Evolutionary conservation across 2,113 vertebrate species (phyloP), one percentile per base, ranked within the genome.

Genomic region (Herpailurus yagouaroundi): DNA sequence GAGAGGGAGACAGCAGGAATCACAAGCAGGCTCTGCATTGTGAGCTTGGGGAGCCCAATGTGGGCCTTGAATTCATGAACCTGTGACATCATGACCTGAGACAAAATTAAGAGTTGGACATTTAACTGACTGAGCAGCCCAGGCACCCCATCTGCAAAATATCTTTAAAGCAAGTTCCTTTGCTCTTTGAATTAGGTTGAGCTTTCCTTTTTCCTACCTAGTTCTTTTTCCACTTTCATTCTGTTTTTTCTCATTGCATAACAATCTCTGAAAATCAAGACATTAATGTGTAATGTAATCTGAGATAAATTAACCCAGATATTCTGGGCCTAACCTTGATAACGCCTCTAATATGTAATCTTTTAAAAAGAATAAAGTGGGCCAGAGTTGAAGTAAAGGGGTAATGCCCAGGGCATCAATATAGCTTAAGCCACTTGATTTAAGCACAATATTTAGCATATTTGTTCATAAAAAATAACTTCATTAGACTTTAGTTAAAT

Each of bases 211-310:
- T 77, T 90, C 38, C n/a, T 71, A 38, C 15, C 50, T 60, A 71
- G 6, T 90, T 97, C 6, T 64, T 66, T 92, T 94, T 31, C 36
- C 10, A 48, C 0, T 76, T 38, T 36, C 19, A 21, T 95, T 79
- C 36, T 73, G 89, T 92, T 86, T 8, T 12, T 91, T 81, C 23
- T 57, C 60, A 38, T 91, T 16, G 19, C 2, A 68, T 41, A 88
- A 38, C 33, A 82, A 14, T 86, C 12, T 94, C 33, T 88, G 50
- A 91, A 87, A 94, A 93, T 60, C 55, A 93, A 81, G 12, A 94
- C 31, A 55, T 60, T 76, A 64, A 57, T 66, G 21, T 64, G 31
- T 60, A 60, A 60, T 60, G 21, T 60, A 66, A 27, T 63, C 68
- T 79, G 16, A 68, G 76, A 94, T 84, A 91, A 92, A 84, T 0